Conservation (phyloP, 2,113 vertebrate species). For the Grus americana region DNA sequence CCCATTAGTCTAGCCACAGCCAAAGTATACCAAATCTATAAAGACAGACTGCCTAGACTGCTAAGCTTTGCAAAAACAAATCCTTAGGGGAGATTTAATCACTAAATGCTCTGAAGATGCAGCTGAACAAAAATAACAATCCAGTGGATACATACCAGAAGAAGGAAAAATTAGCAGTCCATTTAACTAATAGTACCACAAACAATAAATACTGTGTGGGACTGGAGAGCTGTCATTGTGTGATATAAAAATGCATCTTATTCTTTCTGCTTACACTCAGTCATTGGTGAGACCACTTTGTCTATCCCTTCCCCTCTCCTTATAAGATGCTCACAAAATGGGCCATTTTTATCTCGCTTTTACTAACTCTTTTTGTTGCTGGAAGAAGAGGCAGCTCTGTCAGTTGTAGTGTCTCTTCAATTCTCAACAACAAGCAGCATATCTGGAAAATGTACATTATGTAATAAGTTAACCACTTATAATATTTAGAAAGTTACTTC, state of each 20-base stretch:
- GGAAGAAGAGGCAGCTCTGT: constrained; percentile 27
- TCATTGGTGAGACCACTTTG: neutral
- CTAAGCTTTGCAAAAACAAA: constrained; percentile 15
- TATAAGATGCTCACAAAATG: neutral
- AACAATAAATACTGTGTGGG: constrained; percentile 5
- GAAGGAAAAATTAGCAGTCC: constrained; percentile 11
- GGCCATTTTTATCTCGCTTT: neutral
- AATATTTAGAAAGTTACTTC: constrained; percentile 34
- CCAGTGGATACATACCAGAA: neutral
- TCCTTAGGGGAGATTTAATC: neutral
- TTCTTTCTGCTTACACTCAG: neutral
- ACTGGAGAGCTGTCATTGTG: neutral
- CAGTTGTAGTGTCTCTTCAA: neutral
- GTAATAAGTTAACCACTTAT: constrained; percentile 5
- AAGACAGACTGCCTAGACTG: neutral
- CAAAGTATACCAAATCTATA: neutral
- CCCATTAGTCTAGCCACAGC: neutral
- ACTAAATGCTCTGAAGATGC: neutral
- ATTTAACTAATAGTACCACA: constrained; percentile 18
- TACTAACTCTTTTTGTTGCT: constrained; percentile 46
- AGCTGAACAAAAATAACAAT: constrained; percentile 22
- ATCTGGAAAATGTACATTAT: neutral
- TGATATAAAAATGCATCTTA: constrained; percentile 16
- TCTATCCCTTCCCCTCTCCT: neutral
- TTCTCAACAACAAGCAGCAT: neutral